phyloP scores from a whole-genome alignment of 2,888 invertebrate species.

The Diaphora mendica region DNA sequence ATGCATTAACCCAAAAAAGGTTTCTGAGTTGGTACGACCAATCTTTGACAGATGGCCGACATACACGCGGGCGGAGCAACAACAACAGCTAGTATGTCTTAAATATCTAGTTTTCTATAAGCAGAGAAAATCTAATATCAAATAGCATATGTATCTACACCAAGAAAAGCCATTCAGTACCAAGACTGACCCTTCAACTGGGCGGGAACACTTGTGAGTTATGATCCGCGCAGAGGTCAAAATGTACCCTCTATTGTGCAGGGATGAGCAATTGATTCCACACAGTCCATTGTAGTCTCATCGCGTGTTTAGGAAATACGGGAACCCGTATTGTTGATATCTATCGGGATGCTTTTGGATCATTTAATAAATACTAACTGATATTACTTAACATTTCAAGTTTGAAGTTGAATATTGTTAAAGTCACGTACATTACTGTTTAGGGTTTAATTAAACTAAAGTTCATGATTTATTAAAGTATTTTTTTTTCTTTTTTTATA shows the following conservation, averaged over 20 bases:
- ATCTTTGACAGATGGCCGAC: no score
- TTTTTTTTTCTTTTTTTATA: no score
- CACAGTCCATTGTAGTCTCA: conserved; percentile 46
- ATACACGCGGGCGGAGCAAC: no score
- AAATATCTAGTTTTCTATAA: no score
- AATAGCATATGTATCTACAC: neutral
- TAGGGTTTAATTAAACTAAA: neutral
- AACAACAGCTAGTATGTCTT: no score
- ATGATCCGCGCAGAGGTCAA: conserved; percentile 42
- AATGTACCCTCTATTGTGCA: conserved; percentile 46
- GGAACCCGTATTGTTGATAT: conserved; percentile 9
- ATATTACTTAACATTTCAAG: neutral
- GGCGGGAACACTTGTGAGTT: conserved; percentile 50
- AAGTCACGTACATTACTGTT: no score
- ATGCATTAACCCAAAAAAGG: no score
- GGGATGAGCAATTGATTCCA: conserved; percentile 55
- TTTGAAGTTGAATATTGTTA: no score
- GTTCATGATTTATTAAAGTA: no score
- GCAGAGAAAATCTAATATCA: no score
- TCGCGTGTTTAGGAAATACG: conserved; percentile 4
- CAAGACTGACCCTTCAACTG: conserved; percentile 38
- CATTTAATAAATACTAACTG: neutral
- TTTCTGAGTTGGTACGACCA: no score
- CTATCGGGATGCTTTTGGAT: neutral
- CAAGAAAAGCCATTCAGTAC: conserved; percentile 12